Evolutionary conservation across 2,797 vertebrate species (phyloP).

Genomic region (Eulemur coronatus): DNA sequence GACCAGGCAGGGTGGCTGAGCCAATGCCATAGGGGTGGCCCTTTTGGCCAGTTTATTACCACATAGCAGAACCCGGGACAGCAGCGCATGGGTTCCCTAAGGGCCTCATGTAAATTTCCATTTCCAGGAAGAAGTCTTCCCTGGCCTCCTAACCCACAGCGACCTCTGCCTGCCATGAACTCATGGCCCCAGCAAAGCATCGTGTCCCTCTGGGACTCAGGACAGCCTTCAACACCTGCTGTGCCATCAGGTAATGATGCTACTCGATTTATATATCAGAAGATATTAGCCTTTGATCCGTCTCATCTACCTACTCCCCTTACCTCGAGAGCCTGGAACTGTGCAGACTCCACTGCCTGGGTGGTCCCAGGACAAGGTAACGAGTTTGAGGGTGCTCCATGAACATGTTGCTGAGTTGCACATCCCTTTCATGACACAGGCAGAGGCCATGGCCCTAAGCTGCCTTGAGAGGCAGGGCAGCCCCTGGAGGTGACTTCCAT

Average conservation of each 20-base stretch:
- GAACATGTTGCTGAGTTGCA: neutral
- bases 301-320: neutral
- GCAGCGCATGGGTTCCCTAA: neutral
- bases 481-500: neutral
- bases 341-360: neutral
- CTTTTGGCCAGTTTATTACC: neutral
- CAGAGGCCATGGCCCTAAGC: neutral
- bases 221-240: accelerated
- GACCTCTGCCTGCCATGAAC: neutral
- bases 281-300: neutral
- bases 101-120: accelerated
- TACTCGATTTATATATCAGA: neutral
- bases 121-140: neutral
- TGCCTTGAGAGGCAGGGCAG: neutral
- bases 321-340: neutral
- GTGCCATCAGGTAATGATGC: neutral
- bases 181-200: neutral
- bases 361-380: neutral
- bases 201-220: neutral
- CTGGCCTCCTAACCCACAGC: neutral
- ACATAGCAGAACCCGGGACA: neutral
- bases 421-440: neutral
- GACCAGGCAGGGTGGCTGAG: neutral
- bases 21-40: neutral
- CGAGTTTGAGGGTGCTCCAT: neutral